Base-by-base conservation (phyloP, 2,797 vertebrate genomes). In the Phoebastria nigripes region DNA sequence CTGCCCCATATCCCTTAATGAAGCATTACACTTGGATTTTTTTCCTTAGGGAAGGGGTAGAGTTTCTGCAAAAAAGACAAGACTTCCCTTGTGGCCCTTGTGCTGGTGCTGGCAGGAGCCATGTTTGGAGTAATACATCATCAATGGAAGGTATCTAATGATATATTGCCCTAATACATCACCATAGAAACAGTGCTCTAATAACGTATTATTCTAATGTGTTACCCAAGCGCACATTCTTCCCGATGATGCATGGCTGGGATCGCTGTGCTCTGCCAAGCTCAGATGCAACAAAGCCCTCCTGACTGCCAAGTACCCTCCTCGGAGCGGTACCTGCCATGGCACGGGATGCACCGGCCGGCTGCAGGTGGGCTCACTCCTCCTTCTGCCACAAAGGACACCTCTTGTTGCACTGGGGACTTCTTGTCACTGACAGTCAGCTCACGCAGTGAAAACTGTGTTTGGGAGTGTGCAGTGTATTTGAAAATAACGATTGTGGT, bases 131-230 rank as follows among this genome's bases (percentile, higher is more conserved):
- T 61, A 82, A 97, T 98, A 96, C 94, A 98, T 98, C 98, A 98
- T 80, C 93, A 89, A 56, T 93, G 96, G 97, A 97, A 92, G 92
- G 98, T 97, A 85, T 41, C 96, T 92, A 94, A 97, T 98, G 98
- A 98, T 98, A 90, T 96, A 98, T 98, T 97, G 96, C 97, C 97
- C 97, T 97, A 96, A 98, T 97, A 97, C 96, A 97, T 98, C 97
- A 93, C 98, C 97, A 98, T 98, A 93, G 98, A 97, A 98, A 98
- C 98, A 93, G 96, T 52, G 93, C 94, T 98, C 96, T 97, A 97
- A 98, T 98, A 97, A 97, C 98, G 95, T 92, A 97, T 98, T 98
- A 98, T 97, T 97, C 96, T 96, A 98, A 98, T 97, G 97, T 91
- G 96, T 85, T 98, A 86, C 96, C 95, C 95, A 51, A 93, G 96